These are phyloP conservation scores for Ptychoptera albimana DNA, from an alignment of 2,888 invertebrate genomes.

Conservation along the genomic window DNA sequence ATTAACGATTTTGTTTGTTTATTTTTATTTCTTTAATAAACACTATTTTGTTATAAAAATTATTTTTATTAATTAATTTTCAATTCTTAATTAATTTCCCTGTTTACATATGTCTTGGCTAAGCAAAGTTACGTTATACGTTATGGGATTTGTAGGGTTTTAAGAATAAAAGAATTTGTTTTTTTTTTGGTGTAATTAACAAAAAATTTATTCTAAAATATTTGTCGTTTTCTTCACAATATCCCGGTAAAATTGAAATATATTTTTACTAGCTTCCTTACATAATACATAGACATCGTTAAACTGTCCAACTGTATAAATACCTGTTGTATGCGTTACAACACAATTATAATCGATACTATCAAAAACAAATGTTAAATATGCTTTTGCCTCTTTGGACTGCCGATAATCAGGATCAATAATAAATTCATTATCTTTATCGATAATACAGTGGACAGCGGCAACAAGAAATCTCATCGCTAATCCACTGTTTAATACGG, in stretches of 20 bases:
- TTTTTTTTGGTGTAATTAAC: too few relatives aligned
- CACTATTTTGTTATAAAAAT: too few relatives aligned
- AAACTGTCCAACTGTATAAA: slow-evolving; percentile 48
- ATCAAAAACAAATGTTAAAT: slow-evolving; percentile 62
- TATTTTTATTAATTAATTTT: too few relatives aligned
- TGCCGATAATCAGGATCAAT: slow-evolving; percentile 44
- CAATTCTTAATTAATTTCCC: too few relatives aligned
- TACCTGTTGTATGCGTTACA: slow-evolving; percentile 52
- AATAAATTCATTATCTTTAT: slow-evolving; percentile 38
- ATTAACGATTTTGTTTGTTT: too few relatives aligned
- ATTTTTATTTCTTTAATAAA: too few relatives aligned
- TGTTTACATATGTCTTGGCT: too few relatives aligned
- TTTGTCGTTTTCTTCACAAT: slow-evolving; percentile 40
- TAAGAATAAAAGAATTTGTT: too few relatives aligned
- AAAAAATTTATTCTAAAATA: background rate
- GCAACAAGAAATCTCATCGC: slow-evolving; percentile 69
- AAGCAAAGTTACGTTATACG: too few relatives aligned
- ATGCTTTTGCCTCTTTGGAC: slow-evolving; percentile 38
- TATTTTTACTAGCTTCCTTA: slow-evolving; percentile 44
- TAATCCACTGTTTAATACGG: slow-evolving; percentile 68
- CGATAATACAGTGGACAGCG: slow-evolving; percentile 58
- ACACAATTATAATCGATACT: slow-evolving; percentile 40
- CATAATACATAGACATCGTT: slow-evolving; percentile 47
- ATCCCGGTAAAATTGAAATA: slow-evolving; percentile 59
- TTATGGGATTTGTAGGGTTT: too few relatives aligned